These are phyloP conservation scores for Puntigrus tetrazona DNA, from an alignment of 2,113 vertebrate species.

Conservation along the genomic window DNA sequence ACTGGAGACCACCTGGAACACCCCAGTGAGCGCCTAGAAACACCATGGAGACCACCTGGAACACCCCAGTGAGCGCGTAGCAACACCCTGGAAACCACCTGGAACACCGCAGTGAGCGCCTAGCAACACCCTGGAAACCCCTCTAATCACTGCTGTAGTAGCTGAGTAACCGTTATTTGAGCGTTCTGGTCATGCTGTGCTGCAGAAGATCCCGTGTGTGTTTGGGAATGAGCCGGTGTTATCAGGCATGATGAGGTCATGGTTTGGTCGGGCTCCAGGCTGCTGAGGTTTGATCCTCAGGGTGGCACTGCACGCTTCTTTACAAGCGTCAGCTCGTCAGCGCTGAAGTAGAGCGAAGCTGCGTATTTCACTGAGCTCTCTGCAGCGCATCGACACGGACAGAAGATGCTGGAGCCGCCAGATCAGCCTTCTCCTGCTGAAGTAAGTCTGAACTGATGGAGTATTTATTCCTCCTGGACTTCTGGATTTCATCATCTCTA, in stretches of 20 bases:
- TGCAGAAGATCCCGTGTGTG: background rate
- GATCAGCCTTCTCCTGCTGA: slow-evolving; percentile 5
- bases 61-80: background rate
- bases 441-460: background rate
- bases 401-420: background rate
- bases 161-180: background rate
- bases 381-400: background rate
- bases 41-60: background rate
- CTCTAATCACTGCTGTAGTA: too few relatives aligned
- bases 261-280: background rate
- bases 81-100: background rate
- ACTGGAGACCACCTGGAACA: background rate
- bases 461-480: background rate
- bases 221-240: background rate
- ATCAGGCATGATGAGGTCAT: slow-evolving; percentile 19
- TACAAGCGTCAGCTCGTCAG: background rate
- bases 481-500: background rate
- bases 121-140: too few relatives aligned
- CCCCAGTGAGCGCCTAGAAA: background rate
- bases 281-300: background rate
- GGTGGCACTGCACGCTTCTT: slow-evolving; percentile 5
- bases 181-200: background rate
- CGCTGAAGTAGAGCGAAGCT: background rate
- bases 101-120: background rate
- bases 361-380: background rate